Evolutionary conservation across 2,797 vertebrate genomes (phyloP).

Genomic region (Crenuchus spilurus): DNA sequence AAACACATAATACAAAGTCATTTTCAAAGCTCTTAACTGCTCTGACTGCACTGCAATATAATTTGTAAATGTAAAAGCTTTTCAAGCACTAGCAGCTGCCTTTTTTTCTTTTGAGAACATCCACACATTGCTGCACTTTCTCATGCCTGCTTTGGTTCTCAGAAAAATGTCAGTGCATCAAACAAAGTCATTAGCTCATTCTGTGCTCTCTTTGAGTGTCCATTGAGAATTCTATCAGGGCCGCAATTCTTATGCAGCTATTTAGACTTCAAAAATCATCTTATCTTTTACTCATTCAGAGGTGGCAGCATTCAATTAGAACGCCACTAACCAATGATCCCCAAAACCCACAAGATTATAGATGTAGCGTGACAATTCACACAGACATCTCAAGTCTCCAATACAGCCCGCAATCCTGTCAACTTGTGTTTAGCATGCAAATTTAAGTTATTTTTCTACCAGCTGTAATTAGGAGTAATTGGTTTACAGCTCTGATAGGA

Average conservation of each 20-base stretch:
- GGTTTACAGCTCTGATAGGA: slow-evolving; percentile 58
- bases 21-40: background rate
- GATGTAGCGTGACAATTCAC: background rate
- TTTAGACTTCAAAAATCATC: slow-evolving; percentile 18
- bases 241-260: slow-evolving; percentile 16
- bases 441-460: slow-evolving; percentile 42
- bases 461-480: slow-evolving; percentile 64
- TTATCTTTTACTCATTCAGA: slow-evolving; percentile 23
- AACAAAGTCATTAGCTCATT: slow-evolving; percentile 22
- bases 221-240: slow-evolving; percentile 25
- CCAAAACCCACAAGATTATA: slow-evolving; percentile 1
- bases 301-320: slow-evolving; percentile 25
- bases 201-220: slow-evolving; percentile 13
- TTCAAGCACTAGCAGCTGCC: background rate
- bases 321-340: slow-evolving; percentile 16
- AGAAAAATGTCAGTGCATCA: slow-evolving; percentile 19
- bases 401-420: background rate
- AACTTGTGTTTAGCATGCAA: background rate
- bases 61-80: slow-evolving; percentile 15
- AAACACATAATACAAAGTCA: background rate
- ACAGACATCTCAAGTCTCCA: background rate
- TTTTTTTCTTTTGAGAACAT: background rate
- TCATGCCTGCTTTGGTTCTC: slow-evolving; percentile 5
- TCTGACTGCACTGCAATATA: background rate
- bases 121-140: background rate